Conservation (phyloP, 2,113 vertebrate genomes). For the Neotoma lepida region DNA sequence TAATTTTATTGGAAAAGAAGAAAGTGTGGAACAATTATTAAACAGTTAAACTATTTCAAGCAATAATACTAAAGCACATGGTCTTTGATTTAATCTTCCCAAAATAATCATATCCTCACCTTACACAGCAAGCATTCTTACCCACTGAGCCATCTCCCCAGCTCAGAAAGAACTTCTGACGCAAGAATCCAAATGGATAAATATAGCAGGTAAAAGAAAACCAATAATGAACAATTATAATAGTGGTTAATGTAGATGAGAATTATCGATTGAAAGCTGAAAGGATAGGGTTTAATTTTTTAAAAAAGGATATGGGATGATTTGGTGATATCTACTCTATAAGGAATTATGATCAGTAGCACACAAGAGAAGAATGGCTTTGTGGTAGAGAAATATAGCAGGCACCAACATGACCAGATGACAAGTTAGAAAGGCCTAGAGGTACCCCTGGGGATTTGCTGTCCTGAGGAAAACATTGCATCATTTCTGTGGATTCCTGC, state of each 20-base stretch:
- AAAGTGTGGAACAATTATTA: background rate
- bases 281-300: background rate
- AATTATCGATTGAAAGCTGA: background rate
- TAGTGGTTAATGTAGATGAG: background rate
- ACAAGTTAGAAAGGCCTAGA: background rate
- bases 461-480: background rate
- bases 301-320: background rate
- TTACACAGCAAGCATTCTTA: background rate
- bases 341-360: background rate
- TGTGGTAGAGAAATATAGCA: background rate
- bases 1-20: constrained; percentile 21
- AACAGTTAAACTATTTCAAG: constrained; percentile 21
- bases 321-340: background rate
- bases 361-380: background rate
- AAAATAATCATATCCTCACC: background rate
- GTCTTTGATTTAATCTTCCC: constrained; percentile 3
- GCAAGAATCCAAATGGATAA: background rate
- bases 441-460: background rate
- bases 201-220: background rate
- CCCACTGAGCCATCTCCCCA: background rate
- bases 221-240: background rate
- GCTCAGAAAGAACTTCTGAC: background rate
- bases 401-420: background rate
- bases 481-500: background rate
- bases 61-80: background rate